Evolutionary conservation across 2,888 invertebrate genomes (phyloP), one percentile per base, ranked within the genome.

Genomic region (Mystacides longicornis): DNA sequence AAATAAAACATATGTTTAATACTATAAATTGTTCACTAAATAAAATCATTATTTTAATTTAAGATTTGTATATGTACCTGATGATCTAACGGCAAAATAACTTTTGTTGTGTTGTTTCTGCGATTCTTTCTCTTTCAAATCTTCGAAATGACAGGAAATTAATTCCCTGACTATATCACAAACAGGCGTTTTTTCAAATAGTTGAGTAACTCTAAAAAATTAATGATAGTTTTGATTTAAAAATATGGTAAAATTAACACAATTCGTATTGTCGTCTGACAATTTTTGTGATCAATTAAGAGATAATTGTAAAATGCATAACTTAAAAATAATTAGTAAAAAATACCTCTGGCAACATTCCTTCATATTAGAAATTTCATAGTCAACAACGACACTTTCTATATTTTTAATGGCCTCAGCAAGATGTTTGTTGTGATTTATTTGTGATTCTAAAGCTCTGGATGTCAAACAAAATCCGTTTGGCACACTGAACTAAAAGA

Each of bases 51-150:
- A n/a, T n/a, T n/a, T n/a, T n/a, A n/a, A n/a, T n/a, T n/a, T n/a
- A n/a, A n/a, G n/a, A n/a, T n/a, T n/a, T n/a, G n/a, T 21, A 22
- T 31, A 18, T 55, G 14, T 49, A 60, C 61, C 61, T 61, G 77
- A 75, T 2, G 89, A 87, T 64, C 87, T 72, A 1, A 87, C 83
- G 1, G 87, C 86, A 68, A 82, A n/a, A n/a, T n/a, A n/a, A n/a
- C n/a, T n/a, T n/a, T n/a, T n/a, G 57, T 69, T 65, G n/a, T 69
- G 1, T 52, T 52, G 45, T 67, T 67, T 43, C 46, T 5, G 27
- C 21, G 48, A 16, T 27, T 19, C 31, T 60, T 68, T 67, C 19
- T 60, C 62, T 54, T 71, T 65, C 27, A 74, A 61, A 9, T 69
- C 64, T 2, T 65, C 61, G 43, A 79, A 65, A 52, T 71, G 66